phyloP scores from a whole-genome alignment of 2,797 vertebrate species.

The Chloroceryle amazona region DNA sequence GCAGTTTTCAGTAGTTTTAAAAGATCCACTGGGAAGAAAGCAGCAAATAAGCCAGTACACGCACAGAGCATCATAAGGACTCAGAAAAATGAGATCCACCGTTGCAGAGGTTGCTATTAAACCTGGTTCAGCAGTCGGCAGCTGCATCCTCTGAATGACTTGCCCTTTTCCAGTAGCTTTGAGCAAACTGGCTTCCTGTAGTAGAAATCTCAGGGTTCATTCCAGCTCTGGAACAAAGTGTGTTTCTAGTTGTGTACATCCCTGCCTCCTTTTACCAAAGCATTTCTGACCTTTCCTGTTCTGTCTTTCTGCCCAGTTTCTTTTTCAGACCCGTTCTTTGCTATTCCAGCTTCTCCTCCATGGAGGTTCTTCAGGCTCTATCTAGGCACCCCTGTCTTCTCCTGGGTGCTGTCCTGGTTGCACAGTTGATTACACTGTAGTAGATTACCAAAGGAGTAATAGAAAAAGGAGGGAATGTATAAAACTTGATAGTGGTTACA shows the following conservation, averaged over 20 bases:
- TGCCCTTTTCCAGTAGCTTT: neutral
- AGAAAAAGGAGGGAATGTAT: neutral
- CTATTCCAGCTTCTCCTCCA: neutral
- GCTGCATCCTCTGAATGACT: neutral
- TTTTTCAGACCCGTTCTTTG: neutral
- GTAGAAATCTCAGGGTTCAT: neutral
- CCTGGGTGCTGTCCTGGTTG: neutral
- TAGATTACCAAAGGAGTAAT: neutral
- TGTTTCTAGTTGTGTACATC: accelerated
- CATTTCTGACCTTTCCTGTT: neutral
- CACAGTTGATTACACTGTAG: neutral
- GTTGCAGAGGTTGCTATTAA: neutral
- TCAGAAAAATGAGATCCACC: neutral
- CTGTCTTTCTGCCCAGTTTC: neutral
- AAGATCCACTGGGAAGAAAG: neutral
- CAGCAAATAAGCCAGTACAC: neutral
- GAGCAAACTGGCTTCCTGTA: neutral
- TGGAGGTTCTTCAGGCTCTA: neutral
- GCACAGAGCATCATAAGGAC: neutral
- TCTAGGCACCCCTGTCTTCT: neutral
- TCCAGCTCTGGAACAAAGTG: neutral
- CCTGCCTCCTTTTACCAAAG: neutral
- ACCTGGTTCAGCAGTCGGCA: neutral
- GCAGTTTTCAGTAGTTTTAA: neutral
- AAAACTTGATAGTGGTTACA: neutral